Base-by-base conservation (phyloP, 2,113 vertebrate species). In the Notothenia coriiceps region DNA sequence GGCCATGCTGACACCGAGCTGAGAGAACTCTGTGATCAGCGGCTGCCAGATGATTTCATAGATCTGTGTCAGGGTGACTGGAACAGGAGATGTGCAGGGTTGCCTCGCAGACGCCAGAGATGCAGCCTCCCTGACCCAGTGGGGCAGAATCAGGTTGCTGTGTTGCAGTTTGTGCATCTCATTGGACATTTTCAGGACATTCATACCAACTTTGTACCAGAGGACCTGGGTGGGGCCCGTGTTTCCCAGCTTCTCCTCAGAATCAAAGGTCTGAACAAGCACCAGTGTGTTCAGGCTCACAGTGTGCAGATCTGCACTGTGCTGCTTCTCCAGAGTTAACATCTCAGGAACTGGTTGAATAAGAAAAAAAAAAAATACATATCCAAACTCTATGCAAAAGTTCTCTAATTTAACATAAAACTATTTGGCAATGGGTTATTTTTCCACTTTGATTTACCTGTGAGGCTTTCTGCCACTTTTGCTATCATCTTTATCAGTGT, bases 401-500 rank as follows among this genome's bases (percentile, higher is more conserved):
- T 6, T 29, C 40, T 29, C 20, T 35, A 7, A 57, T 6, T 11
- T 57, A 29, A 49, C 10, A 22, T n/a, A 5, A 33, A 11, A 33
- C 40, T 3, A 8, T 15, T 1, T 33, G 3, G n/a, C 50, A 33
- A 35, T 29, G 6, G 0, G n/a, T 12, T 6, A 18, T 9, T 47
- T 0, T 40, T 40, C 6, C 35, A 17, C 6, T 25, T 18, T 13
- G 43, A 40, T 40, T 86, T 47, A 95, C 95, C 95, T 44, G 80
- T 73, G 67, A 95, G 83, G 52, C 74, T 83, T 50, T 94, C 92
- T 50, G 73, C 70, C n/a, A 94, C 91, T 78, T 94, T 95, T 3
- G 83, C 85, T 13, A 94, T 52, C 95, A 95, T 95, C 68, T 94
- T 95, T 22, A 95, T 89, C 56, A 95, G 89, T 2, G 88, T 80